These are phyloP conservation scores for human (Homo sapiens) DNA, from an alignment of 2,113 vertebrate genomes.

Conservation along the genomic window GRCh38 chr11:68576501-68577000, in stretches of 20 bases:
- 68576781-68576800: neutral
- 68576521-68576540: neutral
- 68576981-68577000: neutral
- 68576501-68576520: slow-evolving; percentile 13
- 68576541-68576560: slow-evolving; percentile 62
- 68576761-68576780: neutral
- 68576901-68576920: rapidly evolving
- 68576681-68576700: neutral
- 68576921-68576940: neutral
- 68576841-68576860: neutral
- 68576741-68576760: neutral
- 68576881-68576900: neutral
- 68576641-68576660: slow-evolving; percentile 56
- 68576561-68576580: slow-evolving; percentile 68
- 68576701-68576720: neutral
- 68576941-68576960: neutral
- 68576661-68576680: neutral
- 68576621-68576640: slow-evolving; percentile 18
- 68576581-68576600: slow-evolving; percentile 71
- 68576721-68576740: neutral
- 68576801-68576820: neutral
- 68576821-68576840: neutral
- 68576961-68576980: neutral
- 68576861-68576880: neutral
- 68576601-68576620: slow-evolving; percentile 53